phyloP scores from a whole-genome alignment of 2,888 invertebrate species.

The Lordiphosa fenestrarum region DNA sequence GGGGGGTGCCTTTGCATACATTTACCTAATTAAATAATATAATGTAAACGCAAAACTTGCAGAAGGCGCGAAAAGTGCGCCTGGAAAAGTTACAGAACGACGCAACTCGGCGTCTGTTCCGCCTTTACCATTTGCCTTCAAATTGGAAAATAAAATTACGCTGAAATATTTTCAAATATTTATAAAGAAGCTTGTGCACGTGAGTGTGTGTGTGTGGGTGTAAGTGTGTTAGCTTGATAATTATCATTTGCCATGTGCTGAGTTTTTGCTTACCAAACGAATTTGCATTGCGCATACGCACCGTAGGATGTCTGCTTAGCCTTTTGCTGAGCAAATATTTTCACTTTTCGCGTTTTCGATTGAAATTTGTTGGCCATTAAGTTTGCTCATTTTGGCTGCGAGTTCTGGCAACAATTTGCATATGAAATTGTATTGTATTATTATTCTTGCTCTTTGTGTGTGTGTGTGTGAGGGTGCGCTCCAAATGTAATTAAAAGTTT shows the following conservation, averaged over 20 bases:
- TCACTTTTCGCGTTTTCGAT: conserved; percentile 47
- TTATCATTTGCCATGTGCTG: conserved; percentile 64
- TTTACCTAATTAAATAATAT: conserved; percentile 77
- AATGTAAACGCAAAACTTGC: conserved; percentile 71
- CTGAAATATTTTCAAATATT: conserved; percentile 54
- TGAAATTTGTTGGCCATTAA: conserved; percentile 73
- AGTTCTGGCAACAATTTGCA: conserved; percentile 63
- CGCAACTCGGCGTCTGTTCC: conserved; percentile 1
- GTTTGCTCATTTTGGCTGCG: conserved; percentile 50
- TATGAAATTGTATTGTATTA: conserved; percentile 55
- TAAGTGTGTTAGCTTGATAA: conserved; percentile 50
- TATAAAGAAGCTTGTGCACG: conserved; percentile 21
- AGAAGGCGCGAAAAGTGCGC: conserved; percentile 45
- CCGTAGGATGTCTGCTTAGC: conserved; percentile 5
- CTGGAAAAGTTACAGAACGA: conserved; percentile 31
- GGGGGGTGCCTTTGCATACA: conserved; percentile 66
- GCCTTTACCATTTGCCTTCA: conserved; percentile 36
- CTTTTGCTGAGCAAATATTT: conserved; percentile 58
- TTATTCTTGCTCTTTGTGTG: conserved; percentile 23
- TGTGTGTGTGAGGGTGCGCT: conserved; percentile 11
- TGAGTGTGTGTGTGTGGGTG: neutral
- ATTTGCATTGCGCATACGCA: conserved; percentile 15
- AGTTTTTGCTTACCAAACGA: conserved; percentile 17
- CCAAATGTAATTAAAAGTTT: conserved; percentile 69
- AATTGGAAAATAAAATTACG: conserved; percentile 54